Percentiles rank a stretch among this genome's conserved stretches.
Evolutionary conservation across 2,113 vertebrate species (phyloP).

Genomic region (Otis tarda): DNA sequence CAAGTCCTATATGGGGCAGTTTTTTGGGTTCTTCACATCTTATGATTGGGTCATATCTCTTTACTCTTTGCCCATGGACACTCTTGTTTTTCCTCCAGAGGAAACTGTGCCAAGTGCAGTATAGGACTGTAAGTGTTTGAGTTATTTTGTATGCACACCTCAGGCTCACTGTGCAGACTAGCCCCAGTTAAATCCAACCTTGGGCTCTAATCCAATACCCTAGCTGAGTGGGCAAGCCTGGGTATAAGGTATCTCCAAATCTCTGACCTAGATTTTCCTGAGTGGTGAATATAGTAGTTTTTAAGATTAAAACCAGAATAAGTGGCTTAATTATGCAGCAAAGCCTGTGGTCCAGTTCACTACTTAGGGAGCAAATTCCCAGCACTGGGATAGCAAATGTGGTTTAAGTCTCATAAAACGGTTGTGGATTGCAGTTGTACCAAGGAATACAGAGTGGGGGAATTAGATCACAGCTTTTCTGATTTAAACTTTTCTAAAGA

Average conservation of each 20-base stretch:
- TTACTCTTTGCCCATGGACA: background rate
- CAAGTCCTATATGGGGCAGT: background rate
- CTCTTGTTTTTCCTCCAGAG: background rate
- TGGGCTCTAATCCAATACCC: background rate
- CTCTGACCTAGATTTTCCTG: conserved; percentile 11
- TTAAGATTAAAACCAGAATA: background rate
- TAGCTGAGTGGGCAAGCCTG: background rate
- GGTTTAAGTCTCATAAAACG: background rate
- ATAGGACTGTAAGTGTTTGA: background rate
- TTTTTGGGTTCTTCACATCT: background rate
- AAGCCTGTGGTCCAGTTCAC: background rate
- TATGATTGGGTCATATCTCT: background rate
- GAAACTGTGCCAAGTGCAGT: background rate
- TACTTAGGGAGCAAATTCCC: background rate
- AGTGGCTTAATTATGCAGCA: background rate
- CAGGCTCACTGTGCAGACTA: background rate
- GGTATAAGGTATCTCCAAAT: background rate
- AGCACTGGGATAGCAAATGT: background rate
- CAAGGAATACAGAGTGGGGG: background rate
- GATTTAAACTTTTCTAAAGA: background rate
- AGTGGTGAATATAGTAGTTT: background rate
- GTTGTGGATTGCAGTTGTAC: background rate
- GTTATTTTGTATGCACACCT: background rate
- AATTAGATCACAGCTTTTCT: background rate
- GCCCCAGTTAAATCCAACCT: background rate